Evolutionary conservation across 2,113 vertebrate species (phyloP).

Genomic region (Noturus placidus): DNA sequence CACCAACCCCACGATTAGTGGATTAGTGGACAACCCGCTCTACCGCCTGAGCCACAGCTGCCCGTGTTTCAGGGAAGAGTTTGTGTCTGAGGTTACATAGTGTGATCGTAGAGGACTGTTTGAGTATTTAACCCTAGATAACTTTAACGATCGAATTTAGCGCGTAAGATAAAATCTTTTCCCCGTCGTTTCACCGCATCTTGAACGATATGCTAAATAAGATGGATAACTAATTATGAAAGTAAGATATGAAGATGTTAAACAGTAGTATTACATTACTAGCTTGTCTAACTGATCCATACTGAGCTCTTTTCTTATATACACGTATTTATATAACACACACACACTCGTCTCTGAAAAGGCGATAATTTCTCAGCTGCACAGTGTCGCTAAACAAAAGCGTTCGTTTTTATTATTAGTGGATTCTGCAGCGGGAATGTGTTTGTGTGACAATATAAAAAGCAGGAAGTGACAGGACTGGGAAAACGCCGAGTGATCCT

Average conservation of each 20-base stretch:
- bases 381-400: conserved; percentile 13
- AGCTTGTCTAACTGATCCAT: background rate
- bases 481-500: conserved; percentile 24
- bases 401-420: conserved; percentile 25
- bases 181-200: too few species aligned
- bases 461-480: conserved; percentile 26
- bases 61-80: background rate
- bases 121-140: background rate
- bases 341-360: background rate
- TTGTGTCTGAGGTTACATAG: background rate
- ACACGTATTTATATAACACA: background rate
- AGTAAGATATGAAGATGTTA: background rate
- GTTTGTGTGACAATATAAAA: conserved; percentile 42
- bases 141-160: background rate
- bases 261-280: background rate
- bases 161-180: background rate
- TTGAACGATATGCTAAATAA: background rate
- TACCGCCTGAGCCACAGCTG: too few species aligned
- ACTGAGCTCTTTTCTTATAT: background rate
- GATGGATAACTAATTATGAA: background rate
- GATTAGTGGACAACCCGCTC: too few species aligned
- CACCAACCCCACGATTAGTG: too few species aligned
- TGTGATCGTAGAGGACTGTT: background rate
- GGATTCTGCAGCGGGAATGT: conserved; percentile 18
- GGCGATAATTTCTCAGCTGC: background rate